Conservation (phyloP, 1,140 invertebrate genomes). For the Drosophila truncata region DNA sequence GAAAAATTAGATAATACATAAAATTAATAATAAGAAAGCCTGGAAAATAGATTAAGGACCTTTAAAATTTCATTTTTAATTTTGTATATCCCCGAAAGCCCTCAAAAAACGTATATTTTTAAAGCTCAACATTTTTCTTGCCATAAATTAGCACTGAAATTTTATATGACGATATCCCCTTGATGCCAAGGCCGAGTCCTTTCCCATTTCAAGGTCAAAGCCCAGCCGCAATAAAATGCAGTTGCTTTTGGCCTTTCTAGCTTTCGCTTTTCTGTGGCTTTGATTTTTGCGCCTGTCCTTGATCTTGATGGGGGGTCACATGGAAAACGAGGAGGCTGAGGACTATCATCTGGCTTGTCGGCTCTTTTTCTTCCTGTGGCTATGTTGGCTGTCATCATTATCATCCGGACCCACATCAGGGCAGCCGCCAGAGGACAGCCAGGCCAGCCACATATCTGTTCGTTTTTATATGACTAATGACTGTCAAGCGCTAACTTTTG, state of each 20-base stretch:
- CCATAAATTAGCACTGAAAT: neutral
- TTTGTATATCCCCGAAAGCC: neutral
- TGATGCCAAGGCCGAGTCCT: neutral
- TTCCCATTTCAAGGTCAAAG: constrained; percentile 19
- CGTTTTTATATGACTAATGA: constrained; percentile 74
- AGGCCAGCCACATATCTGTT: constrained; percentile 35
- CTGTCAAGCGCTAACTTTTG: constrained; percentile 70
- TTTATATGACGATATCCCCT: neutral
- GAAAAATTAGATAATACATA: neutral
- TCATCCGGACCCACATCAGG: constrained; percentile 60
- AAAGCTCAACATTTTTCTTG: neutral
- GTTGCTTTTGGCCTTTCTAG: constrained; percentile 14
- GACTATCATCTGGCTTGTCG: constrained; percentile 33
- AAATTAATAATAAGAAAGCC: neutral
- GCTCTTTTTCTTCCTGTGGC: constrained; percentile 20
- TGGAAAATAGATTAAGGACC: neutral
- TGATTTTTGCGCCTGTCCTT: constrained; percentile 42
- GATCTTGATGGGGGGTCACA: constrained; percentile 51
- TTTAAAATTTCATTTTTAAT: neutral
- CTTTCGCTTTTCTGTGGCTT: constrained; percentile 28
- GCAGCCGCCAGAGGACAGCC: constrained; percentile 13
- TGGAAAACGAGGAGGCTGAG: neutral
- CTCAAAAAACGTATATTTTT: neutral
- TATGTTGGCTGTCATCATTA: constrained; percentile 66
- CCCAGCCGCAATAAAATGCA: constrained; percentile 35